Conservation (phyloP, 2,888 invertebrate genomes). For the Meta bourneti region DNA sequence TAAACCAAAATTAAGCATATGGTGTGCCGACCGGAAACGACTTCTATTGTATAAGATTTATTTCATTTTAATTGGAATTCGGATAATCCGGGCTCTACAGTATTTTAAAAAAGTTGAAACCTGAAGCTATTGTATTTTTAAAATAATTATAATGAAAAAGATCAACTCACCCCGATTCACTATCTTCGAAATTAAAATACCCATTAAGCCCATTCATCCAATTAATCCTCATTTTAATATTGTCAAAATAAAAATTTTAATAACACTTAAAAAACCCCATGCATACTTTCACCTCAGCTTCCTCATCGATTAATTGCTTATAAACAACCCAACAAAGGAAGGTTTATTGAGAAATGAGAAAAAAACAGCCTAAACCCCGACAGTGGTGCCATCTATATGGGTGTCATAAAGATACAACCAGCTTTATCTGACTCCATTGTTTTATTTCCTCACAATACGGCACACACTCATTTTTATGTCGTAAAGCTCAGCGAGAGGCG, state of each 20-base stretch:
- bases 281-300: background rate
- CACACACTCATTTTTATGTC: slow-evolving; percentile 48
- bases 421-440: slow-evolving; percentile 41
- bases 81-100: no score
- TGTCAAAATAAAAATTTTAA: background rate
- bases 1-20: no score
- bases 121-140: no score
- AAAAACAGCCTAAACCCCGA: background rate
- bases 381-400: background rate
- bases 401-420: slow-evolving; percentile 1
- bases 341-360: background rate
- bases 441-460: slow-evolving; percentile 52
- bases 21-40: no score
- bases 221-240: background rate
- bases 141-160: no score
- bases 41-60: no score
- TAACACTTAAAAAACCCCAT: background rate
- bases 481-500: slow-evolving; percentile 4
- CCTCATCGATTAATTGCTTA: background rate
- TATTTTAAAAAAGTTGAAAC: no score
- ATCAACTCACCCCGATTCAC: background rate
- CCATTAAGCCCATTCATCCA: background rate
- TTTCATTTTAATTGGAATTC: no score
- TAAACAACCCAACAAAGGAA: background rate
- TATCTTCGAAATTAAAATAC: background rate